Percentiles rank a stretch among this genome's conserved stretches.
phyloP scores from a whole-genome alignment of 1,140 invertebrate genomes.

The Aricia agestis region DNA sequence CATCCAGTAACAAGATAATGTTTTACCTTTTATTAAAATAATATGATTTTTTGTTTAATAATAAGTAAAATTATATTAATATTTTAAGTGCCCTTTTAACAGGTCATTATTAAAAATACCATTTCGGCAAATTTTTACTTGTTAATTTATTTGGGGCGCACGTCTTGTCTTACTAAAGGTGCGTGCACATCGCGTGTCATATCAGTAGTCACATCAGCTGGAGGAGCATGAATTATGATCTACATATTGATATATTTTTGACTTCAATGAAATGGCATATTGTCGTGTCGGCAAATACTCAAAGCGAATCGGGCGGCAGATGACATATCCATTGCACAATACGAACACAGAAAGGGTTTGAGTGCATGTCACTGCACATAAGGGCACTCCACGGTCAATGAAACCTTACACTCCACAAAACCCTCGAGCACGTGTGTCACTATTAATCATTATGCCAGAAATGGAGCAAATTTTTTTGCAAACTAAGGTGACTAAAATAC shows the following conservation, averaged over 20 bases:
- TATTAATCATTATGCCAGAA: conserved; percentile 19
- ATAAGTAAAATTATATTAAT: no score
- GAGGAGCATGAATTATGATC: conserved; percentile 23
- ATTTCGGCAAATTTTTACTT: background rate
- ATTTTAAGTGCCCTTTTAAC: no score
- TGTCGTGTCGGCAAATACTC: conserved; percentile 48
- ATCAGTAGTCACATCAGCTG: background rate
- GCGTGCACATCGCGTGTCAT: background rate
- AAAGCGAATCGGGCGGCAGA: conserved; percentile 56
- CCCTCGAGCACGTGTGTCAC: conserved; percentile 54
- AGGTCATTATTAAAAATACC: no score
- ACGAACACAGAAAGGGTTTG: conserved; percentile 59
- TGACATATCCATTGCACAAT: conserved; percentile 71
- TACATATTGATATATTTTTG: conserved; percentile 18
- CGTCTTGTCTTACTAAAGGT: background rate
- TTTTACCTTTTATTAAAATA: no score
- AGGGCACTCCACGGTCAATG: conserved; percentile 64
- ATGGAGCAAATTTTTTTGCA: background rate
- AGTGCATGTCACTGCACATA: conserved; percentile 67
- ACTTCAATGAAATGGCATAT: conserved; percentile 34
- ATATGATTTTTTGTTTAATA: no score
- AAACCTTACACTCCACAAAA: conserved; percentile 57
- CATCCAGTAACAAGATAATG: no score
- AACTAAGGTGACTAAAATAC: no score
- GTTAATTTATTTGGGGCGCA: background rate